Percentiles rank a stretch among this genome's conserved stretches.
phyloP scores from a whole-genome alignment of 2,797 vertebrate species.

The Macropus fuliginosus region DNA sequence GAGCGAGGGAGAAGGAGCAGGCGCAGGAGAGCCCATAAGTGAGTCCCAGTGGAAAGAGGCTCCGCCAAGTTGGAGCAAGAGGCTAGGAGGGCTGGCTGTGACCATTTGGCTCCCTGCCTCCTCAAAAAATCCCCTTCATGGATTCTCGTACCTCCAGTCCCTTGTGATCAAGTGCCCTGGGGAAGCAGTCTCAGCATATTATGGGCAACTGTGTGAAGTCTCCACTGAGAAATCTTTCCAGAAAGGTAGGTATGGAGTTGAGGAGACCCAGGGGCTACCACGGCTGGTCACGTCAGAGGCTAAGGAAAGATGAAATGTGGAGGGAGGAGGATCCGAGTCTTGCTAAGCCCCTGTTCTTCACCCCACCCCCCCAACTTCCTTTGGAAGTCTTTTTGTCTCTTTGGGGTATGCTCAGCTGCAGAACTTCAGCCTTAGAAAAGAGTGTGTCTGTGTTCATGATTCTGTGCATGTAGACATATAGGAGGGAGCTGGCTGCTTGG shows the following conservation, averaged over 20 bases:
- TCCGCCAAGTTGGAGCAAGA: constrained; percentile 71
- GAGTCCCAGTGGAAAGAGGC: constrained; percentile 27
- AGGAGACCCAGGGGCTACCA: constrained; percentile 39
- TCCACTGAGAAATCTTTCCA: constrained; percentile 94
- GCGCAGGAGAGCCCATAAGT: constrained; percentile 57
- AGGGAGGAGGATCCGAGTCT: constrained; percentile 4
- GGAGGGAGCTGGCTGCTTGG: background rate
- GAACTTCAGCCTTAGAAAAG: background rate
- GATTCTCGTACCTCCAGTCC: constrained; percentile 82
- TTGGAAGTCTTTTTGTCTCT: background rate
- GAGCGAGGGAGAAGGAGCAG: constrained; percentile 67
- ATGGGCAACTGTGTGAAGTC: constrained; percentile 99
- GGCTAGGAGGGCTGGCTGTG: constrained; percentile 85
- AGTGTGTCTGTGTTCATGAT: background rate
- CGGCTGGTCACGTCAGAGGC: background rate
- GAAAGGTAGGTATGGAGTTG: constrained; percentile 93
- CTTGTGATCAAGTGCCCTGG: constrained; percentile 79
- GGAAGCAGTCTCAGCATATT: constrained; percentile 83
- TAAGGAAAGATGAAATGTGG: background rate
- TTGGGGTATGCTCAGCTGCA: background rate
- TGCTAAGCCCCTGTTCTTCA: background rate
- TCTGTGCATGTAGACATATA: background rate
- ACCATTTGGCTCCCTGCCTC: constrained; percentile 81
- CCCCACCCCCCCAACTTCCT: background rate
- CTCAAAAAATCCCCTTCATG: constrained; percentile 85